Evolutionary conservation across 2,113 vertebrate genomes (phyloP), one percentile per base, ranked within the genome.

Genomic region (Lepus americanus): DNA sequence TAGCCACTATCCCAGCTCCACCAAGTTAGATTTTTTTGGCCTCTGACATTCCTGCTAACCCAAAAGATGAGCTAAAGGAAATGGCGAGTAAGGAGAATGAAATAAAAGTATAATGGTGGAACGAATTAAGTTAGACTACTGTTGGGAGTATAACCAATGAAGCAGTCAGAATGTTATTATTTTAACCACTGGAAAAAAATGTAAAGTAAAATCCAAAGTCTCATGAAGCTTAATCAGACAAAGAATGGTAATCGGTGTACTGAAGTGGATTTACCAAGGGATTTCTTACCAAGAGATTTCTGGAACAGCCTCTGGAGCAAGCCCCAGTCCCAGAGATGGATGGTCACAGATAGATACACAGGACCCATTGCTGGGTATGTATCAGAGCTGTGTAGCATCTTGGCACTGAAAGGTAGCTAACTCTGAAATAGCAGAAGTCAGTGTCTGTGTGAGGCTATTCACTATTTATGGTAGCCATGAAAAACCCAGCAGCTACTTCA

Each of bases 11-110:
- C 55, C 16, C 51, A 17, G 31, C 14, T 87, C 27, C 39, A 51
- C 72, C 29, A 69, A 8, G 27, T 81, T 61, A 69, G 31, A 33
- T 76, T 70, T 61, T 61, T 89, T 87, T 73, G 87, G 39, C 14
- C 22, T 81, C 53, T 85, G 63, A 59, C 11, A 85, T 93, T 84
- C 9, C 6, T 90, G 31, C 25, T 85, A 39, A 70, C 59, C 27
- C 27, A 64, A 88, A 92, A 90, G 31, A 49, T 79, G 49, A 79
- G n/a, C 16, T 82, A 88, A 93, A n/a, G 72, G 73, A 79, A 82
- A 74, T 20, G 64, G 73, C 67, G 61, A 84, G 29, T 84, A 22
- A 89, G 31, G 78, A 72, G 55, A 59, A 84, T 64, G 87, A 80
- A 93, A 90, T 84, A 51, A 81, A 96, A 90, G 17, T 87, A 55